phyloP scores from a whole-genome alignment of 2,888 invertebrate species.

The Thymelicus lineola region DNA sequence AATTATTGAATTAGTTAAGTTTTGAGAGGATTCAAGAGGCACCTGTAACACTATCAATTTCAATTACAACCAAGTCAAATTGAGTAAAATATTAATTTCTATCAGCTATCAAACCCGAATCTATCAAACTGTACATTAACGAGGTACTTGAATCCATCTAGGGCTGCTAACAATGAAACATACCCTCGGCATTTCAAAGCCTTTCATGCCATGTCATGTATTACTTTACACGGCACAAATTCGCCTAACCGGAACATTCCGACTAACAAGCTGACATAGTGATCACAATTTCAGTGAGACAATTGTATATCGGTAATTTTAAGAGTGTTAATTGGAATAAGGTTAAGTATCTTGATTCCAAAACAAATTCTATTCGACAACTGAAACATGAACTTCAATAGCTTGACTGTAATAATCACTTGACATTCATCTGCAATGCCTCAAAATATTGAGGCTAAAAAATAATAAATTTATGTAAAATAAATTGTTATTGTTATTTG shows the following conservation, averaged over 20 bases:
- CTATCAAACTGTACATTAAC: constrained; percentile 4
- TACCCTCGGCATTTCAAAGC: constrained; percentile 4
- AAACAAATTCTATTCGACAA: constrained; percentile 13
- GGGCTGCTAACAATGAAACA: constrained; percentile 17
- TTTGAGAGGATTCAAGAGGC: background rate
- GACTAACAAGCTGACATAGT: constrained; percentile 21
- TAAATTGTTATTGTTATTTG: no score
- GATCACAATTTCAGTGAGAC: constrained; percentile 11
- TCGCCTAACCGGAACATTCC: constrained; percentile 2
- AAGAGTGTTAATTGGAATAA: constrained; percentile 15
- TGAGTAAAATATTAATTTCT: constrained; percentile 1
- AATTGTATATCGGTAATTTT: constrained; percentile 15
- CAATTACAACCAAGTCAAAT: background rate
- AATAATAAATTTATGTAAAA: background rate
- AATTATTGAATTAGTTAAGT: background rate
- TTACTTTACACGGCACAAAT: constrained; percentile 5
- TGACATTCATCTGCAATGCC: background rate
- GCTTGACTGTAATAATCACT: constrained; percentile 16
- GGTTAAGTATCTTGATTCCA: constrained; percentile 17
- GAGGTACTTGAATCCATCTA: constrained; percentile 6
- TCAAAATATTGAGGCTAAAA: background rate
- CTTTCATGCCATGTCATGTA: constrained; percentile 17
- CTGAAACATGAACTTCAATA: constrained; percentile 20
- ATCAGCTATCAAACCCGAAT: constrained; percentile 8
- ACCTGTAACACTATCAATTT: background rate